A percentile compares a stretch with the other conserved stretches of the same genome.
Conservation (phyloP, 2,797 vertebrate genomes). For the Danionella dracula region DNA sequence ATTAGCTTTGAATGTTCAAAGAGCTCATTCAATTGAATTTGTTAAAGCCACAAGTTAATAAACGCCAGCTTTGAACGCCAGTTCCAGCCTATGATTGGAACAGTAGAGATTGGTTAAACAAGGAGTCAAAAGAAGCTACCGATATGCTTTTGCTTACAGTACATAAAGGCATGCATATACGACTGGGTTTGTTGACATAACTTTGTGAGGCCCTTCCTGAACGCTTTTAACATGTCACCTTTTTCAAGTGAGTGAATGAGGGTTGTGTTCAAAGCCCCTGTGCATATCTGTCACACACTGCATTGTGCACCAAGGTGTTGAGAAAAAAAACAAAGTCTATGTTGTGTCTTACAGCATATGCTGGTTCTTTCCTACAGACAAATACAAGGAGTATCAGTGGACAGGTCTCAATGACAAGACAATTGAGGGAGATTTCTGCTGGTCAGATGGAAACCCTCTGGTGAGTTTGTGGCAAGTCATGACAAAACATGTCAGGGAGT, state of each 20-base stretch:
- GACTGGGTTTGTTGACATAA: conserved; percentile 6
- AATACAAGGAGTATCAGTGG: conserved; percentile 90
- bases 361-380: conserved; percentile 66
- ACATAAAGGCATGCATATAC: conserved; percentile 5
- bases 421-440: conserved; percentile 92
- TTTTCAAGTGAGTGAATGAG: neutral
- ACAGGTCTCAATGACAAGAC: conserved; percentile 90
- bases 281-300: neutral
- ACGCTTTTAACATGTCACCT: neutral
- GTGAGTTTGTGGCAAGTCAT: conserved; percentile 61
- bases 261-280: conserved; percentile 2
- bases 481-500: too few species aligned
- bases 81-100: too few species aligned
- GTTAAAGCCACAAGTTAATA: too few species aligned
- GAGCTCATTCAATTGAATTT: too few species aligned
- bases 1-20: too few species aligned
- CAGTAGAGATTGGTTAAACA: neutral
- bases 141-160: neutral
- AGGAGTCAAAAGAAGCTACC: neutral
- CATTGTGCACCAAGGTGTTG: neutral
- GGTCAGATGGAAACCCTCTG: conserved; percentile 89
- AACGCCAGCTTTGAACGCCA: too few species aligned
- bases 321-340: conserved; percentile 4
- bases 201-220: conserved; percentile 2
- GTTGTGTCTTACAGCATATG: conserved; percentile 45